Evolutionary conservation across 2,113 vertebrate species (phyloP).

Genomic region (Glareola pratincola): DNA sequence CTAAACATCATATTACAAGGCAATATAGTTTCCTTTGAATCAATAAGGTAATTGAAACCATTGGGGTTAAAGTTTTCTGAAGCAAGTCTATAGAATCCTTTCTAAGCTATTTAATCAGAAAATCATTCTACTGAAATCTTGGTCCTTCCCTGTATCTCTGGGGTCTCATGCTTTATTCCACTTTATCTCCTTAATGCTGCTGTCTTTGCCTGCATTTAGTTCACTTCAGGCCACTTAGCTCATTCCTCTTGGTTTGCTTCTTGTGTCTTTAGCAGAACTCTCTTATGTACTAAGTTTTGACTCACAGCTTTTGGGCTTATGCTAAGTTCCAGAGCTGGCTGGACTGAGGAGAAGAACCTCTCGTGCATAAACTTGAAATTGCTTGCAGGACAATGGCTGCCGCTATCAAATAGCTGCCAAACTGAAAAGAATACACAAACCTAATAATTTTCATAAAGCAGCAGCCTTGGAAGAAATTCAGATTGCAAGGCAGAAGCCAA

Average conservation of each 20-base stretch:
- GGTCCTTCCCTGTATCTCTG: not conserved
- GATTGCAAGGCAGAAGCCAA: not conserved
- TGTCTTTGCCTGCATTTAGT: not conserved
- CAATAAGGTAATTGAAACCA: not conserved
- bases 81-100: not conserved
- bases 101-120: conserved; percentile 37
- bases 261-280: not conserved
- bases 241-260: not conserved
- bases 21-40: not conserved
- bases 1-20: not conserved
- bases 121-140: not conserved
- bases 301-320: not conserved
- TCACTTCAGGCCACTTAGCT: not conserved
- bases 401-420: not conserved
- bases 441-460: not conserved
- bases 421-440: not conserved
- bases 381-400: not conserved
- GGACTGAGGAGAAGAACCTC: not conserved
- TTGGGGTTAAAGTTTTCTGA: conserved; percentile 9
- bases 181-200: conserved; percentile 24
- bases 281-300: not conserved
- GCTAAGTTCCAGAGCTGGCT: not conserved
- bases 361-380: not conserved
- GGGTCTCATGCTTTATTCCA: not conserved
- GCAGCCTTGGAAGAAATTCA: not conserved